phyloP scores from a whole-genome alignment of 2,888 invertebrate genomes.

The Hecatera dysodea region DNA sequence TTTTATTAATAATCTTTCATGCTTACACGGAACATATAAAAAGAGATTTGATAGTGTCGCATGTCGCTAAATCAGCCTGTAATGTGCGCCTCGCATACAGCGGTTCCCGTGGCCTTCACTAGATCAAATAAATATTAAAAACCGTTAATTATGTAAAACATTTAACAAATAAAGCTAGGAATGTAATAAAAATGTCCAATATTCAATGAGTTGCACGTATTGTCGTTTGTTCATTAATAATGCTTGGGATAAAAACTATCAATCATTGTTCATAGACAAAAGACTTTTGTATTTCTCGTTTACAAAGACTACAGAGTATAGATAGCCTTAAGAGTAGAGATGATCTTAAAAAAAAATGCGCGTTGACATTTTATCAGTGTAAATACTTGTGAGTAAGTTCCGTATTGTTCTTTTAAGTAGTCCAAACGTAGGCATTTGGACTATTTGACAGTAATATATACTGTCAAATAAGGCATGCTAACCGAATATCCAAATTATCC shows the following conservation, averaged over 20 bases:
- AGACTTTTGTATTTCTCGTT: background rate
- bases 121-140: constrained; percentile 6
- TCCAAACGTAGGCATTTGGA: no score
- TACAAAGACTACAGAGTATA: no score
- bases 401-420: no score
- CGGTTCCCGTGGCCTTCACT: no score
- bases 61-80: no score
- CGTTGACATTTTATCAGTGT: no score
- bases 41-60: rapidly evolving
- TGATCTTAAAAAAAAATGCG: background rate
- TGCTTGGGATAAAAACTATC: constrained; percentile 15
- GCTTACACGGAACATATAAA: background rate
- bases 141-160: constrained; percentile 14
- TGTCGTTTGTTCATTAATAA: background rate
- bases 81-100: no score
- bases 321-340: no score
- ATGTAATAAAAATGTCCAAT: constrained; percentile 6
- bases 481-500: no score
- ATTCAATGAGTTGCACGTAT: background rate
- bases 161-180: background rate
- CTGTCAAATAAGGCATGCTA: no score
- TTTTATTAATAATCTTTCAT: background rate
- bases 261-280: constrained; percentile 28
- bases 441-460: no score
- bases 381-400: no score